A percentile compares a stretch with the other conserved stretches of the same genome.
phyloP scores from a whole-genome alignment of 2,888 invertebrate species.

The Drosophila conformis region DNA sequence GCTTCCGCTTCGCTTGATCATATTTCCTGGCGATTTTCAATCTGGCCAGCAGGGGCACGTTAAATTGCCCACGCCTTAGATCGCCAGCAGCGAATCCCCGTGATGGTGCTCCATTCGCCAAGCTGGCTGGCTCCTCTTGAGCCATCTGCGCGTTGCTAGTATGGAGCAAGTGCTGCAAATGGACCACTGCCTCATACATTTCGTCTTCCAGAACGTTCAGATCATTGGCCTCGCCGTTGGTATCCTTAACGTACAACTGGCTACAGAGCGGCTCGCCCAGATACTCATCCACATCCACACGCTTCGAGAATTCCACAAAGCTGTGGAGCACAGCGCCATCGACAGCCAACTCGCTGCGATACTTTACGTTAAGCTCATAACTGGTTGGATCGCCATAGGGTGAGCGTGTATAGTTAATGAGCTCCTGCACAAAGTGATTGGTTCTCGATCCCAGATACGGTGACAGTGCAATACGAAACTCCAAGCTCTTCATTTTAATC shows the following conservation, averaged over 20 bases:
- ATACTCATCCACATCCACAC: slow-evolving; percentile 47
- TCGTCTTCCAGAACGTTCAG: background rate
- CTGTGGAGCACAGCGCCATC: slow-evolving; percentile 5
- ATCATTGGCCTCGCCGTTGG: background rate
- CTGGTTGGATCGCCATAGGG: slow-evolving; percentile 92
- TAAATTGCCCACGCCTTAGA: background rate
- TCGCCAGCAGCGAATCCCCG: background rate
- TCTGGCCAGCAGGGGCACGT: background rate
- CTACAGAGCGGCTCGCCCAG: background rate
- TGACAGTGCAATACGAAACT: slow-evolving; percentile 89
- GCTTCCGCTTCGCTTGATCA: background rate
- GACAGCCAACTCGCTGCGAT: slow-evolving; percentile 84
- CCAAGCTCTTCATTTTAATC: slow-evolving; percentile 86
- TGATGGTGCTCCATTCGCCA: background rate
- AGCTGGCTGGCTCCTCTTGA: background rate
- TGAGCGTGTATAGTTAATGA: slow-evolving; percentile 94
- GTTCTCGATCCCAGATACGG: slow-evolving; percentile 90
- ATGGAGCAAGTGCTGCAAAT: background rate
- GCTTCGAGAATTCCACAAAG: slow-evolving; percentile 55
- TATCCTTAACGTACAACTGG: background rate
- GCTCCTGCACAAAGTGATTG: slow-evolving; percentile 95
- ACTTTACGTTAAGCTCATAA: slow-evolving; percentile 90
- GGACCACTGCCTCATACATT: background rate
- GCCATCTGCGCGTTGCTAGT: background rate
- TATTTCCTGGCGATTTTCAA: background rate